Conservation (phyloP, 2,113 vertebrate genomes). For the Hypanus sabinus region DNA sequence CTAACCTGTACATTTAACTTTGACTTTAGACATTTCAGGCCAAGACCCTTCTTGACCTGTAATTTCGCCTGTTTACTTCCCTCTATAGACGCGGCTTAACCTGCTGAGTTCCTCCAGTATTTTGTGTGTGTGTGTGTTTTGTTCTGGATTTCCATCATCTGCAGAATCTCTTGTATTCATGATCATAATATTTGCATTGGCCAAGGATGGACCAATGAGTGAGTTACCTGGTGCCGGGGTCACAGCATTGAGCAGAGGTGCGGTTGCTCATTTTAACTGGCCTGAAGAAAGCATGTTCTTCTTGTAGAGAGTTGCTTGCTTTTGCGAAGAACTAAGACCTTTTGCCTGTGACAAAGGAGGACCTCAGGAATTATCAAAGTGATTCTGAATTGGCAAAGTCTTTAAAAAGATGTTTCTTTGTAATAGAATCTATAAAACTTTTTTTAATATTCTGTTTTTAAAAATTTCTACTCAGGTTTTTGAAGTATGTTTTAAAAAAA, state of each 20-base stretch:
- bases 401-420: not conserved
- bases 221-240: not conserved
- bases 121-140: too few species aligned
- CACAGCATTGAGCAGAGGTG: not conserved
- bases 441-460: not conserved
- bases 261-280: not conserved
- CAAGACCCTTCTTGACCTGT: too few species aligned
- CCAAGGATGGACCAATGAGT: not conserved
- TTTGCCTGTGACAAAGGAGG: conserved; percentile 21
- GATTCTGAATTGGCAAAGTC: conserved; percentile 5
- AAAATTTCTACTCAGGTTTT: not conserved
- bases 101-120: too few species aligned
- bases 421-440: not conserved
- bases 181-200: too few species aligned
- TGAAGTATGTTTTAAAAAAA: conserved; percentile 23
- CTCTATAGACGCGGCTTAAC: too few species aligned
- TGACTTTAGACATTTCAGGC: too few species aligned
- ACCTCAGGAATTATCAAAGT: conserved; percentile 30
- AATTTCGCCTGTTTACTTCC: too few species aligned
- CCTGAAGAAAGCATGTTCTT: not conserved
- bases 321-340: not conserved
- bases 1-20: too few species aligned
- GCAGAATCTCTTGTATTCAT: too few species aligned
- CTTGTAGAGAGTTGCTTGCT: not conserved
- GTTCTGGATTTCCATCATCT: too few species aligned